Evolutionary conservation across 1,140 invertebrate genomes (phyloP), one percentile per base, ranked within the genome.

Genomic region (Drosophila subobscura): DNA sequence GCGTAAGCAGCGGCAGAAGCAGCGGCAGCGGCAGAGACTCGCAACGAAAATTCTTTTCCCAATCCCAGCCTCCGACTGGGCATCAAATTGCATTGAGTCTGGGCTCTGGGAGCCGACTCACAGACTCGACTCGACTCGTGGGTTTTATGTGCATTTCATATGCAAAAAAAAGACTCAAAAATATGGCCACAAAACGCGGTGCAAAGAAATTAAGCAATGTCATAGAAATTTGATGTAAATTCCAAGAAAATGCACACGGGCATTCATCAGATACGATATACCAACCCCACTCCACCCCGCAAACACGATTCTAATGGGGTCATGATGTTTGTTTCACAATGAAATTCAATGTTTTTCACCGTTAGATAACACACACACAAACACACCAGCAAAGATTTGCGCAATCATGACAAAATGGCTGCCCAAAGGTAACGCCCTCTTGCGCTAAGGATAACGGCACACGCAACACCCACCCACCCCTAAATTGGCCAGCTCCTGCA

Each of bases 171-270:
- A 12, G 0, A 37, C 33, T 2, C 3, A 3, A 37, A 37, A 37
- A 12, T 10, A 37, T 10, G 12, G 33, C 10, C 33, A 37, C 10
- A 37, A 6, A 37, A 37, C 33, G 12, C 10, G 33, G 10, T 37
- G 33, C 57, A 73, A 58, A 73, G 45, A 47, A 55, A 55, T 45
- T 41, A 61, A 65, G 77, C 83, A 86, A 86, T 88, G 78, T 50
- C 77, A 81, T 49, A 86, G 81, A 81, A 88, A 77, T 75, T 67
- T 68, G 83, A 86, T 86, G 78, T 86, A 86, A 86, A 81, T 86
- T 86, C 81, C 61, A 41, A 51, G 83, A 86, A 74, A 54, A 22
- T 70, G 74, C 60, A 77, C 65, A 74, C 50, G 68, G 71, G 81
- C 83, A 77, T 81, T 81, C 83, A 86, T 77, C 68, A 88, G 81